Evolutionary conservation across 2,888 invertebrate species (phyloP).

Genomic region (Coremacera marginata): DNA sequence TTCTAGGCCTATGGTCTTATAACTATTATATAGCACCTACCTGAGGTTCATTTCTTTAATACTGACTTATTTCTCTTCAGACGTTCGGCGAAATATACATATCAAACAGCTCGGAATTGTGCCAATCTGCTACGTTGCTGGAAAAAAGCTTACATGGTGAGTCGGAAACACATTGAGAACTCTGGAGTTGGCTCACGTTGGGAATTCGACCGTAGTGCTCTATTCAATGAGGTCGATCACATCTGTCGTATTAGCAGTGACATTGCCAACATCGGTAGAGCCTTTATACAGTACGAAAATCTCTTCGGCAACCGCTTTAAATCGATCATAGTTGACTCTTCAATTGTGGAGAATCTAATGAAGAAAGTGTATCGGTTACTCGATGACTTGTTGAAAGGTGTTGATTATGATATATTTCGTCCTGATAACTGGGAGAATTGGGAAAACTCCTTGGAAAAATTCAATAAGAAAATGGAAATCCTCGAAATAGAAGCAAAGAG

Average conservation of each 20-base stretch:
- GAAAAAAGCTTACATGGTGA: conserved; percentile 79
- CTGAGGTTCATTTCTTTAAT: no score
- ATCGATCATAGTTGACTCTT: conserved; percentile 87
- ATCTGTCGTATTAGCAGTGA: conserved; percentile 84
- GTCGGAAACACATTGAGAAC: conserved; percentile 85
- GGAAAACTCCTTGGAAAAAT: conserved; percentile 84
- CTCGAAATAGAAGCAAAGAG: conserved; percentile 86
- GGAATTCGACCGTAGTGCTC: conserved; percentile 88
- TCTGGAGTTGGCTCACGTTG: conserved; percentile 89
- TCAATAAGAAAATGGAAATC: conserved; percentile 79
- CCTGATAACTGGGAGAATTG: conserved; percentile 86
- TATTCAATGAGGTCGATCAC: conserved; percentile 89
- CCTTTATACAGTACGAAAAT: conserved; percentile 88
- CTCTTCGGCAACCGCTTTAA: conserved; percentile 90
- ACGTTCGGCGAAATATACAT: conserved; percentile 60
- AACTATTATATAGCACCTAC: no score
- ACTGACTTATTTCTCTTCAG: conserved; percentile 46
- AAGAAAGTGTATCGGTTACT: conserved; percentile 84
- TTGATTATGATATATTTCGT: conserved; percentile 87
- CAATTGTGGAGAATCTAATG: conserved; percentile 86
- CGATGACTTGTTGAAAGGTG: conserved; percentile 79
- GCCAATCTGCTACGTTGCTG: conserved; percentile 66
- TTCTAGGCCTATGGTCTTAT: no score
- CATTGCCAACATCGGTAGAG: conserved; percentile 82
- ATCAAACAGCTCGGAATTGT: conserved; percentile 65